Evolutionary conservation across 2,797 vertebrate species (phyloP).

Genomic region (Sebastes trivittatus): DNA sequence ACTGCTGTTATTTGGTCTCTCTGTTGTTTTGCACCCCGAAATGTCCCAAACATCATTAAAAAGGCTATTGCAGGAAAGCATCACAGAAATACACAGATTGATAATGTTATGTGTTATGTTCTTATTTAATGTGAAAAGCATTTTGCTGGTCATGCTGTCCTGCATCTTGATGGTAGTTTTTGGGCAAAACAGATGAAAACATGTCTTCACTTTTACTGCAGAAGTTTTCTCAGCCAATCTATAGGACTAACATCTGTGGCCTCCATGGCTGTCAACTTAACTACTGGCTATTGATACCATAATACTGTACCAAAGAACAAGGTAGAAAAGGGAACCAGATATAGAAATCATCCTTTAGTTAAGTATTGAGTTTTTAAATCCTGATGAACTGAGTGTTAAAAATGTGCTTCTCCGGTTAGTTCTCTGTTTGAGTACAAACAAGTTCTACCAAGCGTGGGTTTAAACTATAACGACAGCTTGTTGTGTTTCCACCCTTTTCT

Average conservation of each 20-base stretch:
- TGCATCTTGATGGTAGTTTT: neutral
- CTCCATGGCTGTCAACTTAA: neutral
- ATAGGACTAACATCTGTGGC: neutral
- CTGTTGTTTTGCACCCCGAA: neutral
- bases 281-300: neutral
- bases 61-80: neutral
- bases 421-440: slow-evolving; percentile 1
- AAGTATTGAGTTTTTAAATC: neutral
- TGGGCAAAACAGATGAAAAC: neutral
- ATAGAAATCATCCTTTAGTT: neutral
- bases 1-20: neutral
- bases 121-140: neutral
- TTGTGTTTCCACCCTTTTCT: neutral
- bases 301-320: neutral
- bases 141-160: neutral
- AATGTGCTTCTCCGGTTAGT: neutral
- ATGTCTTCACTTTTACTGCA: neutral
- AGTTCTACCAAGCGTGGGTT: neutral
- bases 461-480: slow-evolving; percentile 8
- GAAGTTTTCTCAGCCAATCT: neutral
- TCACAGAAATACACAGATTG: neutral
- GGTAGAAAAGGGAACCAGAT: neutral
- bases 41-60: neutral
- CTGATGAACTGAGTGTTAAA: neutral
- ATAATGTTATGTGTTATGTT: neutral